Evolutionary conservation across 2,888 invertebrate genomes (phyloP), one percentile per base, ranked within the genome.

Genomic region (Pyrochroa serraticornis): DNA sequence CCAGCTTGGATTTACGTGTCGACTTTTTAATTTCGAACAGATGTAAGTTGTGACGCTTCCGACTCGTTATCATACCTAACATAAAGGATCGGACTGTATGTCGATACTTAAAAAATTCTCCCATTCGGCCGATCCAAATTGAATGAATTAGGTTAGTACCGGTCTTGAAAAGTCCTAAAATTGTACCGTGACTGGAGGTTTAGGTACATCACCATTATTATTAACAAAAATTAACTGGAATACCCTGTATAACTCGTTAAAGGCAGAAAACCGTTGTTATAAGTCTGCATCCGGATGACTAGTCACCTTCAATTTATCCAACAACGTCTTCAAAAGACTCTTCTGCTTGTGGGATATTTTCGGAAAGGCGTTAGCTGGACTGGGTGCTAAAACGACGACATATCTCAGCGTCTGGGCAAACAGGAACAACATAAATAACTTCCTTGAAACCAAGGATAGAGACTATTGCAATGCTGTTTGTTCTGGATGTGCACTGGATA

Each of bases 391-490:
- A 41, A 33, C 12, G 33, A 7, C 33, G 33, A 37, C 43, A 58
- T 58, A 52, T 38, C 52, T 58, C 42, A 47, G 34, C 33, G 58
- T 58, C 58, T 58, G 58, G 47, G 38, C 58, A 48, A 58, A 58
- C 52, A 52, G 47, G 50, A 50, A 39, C 46, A 51, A 45, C 51
- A 57, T 51, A 57, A 57, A 57, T 56, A 56, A 56, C 56, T 45
- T 50, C 56, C 37, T 45, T 12, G 33, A 36, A 36, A 10, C 22
- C 37, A 41, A 39, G 47, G 30, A 43, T 12, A 36, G 35, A 42
- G 36, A 37, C 34, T 39, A 22, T 22, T 22, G 22, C 22, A 22
- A 22, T 22, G 5, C 22, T 22, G 22, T 5, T 5, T 2, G 22
- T 22, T 22, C 5, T 22, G 38, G 44, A 41, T 41, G 47, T 55